phyloP scores from a whole-genome alignment of 1,140 invertebrate genomes.

The Nephotettix cincticeps region DNA sequence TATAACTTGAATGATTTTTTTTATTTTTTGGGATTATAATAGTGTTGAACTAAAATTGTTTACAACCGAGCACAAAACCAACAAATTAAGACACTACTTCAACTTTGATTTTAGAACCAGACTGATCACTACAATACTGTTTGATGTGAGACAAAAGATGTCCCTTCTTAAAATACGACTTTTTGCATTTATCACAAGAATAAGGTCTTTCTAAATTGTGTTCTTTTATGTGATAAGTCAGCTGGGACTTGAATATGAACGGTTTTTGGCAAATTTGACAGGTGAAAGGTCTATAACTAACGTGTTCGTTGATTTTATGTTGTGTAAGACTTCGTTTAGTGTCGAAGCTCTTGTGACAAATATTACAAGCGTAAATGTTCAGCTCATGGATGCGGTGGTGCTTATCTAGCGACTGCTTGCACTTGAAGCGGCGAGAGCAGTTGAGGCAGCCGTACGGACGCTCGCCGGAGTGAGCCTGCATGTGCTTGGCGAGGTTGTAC shows the following conservation, averaged over 20 bases:
- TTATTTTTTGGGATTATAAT: too few relatives aligned
- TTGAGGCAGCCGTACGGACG: slow-evolving; percentile 1
- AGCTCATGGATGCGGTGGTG: slow-evolving; percentile 5
- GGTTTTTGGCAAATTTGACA: slow-evolving; percentile 20
- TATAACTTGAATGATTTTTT: too few relatives aligned
- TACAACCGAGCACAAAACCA: too few relatives aligned
- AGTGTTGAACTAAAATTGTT: too few relatives aligned
- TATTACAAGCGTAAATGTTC: background rate
- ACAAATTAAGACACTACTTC: too few relatives aligned
- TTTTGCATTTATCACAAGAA: slow-evolving; percentile 9
- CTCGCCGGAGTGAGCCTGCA: slow-evolving; percentile 9
- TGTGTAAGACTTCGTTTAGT: slow-evolving; percentile 4
- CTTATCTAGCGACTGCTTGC: slow-evolving; percentile 6
- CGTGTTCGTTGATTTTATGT: slow-evolving; percentile 13
- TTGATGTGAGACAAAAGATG: slow-evolving; percentile 13
- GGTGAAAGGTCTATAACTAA: slow-evolving; percentile 16
- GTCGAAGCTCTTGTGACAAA: slow-evolving; percentile 15
- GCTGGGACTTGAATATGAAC: slow-evolving; percentile 23
- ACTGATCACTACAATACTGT: slow-evolving; percentile 3
- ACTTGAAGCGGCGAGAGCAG: slow-evolving; percentile 15
- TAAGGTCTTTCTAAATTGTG: slow-evolving; percentile 10
- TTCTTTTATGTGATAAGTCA: slow-evolving; percentile 23
- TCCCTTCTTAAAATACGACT: slow-evolving; percentile 16
- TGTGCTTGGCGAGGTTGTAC: slow-evolving; percentile 15
- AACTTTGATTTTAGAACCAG: slow-evolving; percentile 6